Percentiles rank a stretch among this genome's conserved stretches.
Evolutionary conservation across 2,113 vertebrate species (phyloP).

Genomic region (Burhinus bistriatus): DNA sequence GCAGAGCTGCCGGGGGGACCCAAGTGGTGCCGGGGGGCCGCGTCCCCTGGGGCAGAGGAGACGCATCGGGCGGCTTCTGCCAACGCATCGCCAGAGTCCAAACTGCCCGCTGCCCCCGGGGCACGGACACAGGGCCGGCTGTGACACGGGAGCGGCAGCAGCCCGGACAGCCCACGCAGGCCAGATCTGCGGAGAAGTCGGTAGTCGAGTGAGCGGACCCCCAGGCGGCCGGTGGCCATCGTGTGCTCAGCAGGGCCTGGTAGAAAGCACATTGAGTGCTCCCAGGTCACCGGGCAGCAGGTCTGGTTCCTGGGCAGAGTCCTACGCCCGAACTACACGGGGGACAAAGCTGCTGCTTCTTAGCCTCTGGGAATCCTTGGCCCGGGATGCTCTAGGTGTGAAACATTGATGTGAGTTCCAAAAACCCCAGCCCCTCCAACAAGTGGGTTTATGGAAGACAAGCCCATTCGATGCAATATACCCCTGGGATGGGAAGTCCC

Average conservation of each 20-base stretch:
- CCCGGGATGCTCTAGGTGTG: fast-evolving
- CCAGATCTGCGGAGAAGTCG: background rate
- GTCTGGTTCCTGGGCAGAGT: background rate
- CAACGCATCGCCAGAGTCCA: fast-evolving
- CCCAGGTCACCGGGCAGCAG: background rate
- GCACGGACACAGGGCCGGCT: background rate
- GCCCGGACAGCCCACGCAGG: fast-evolving
- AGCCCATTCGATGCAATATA: fast-evolving
- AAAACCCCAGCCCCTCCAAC: fast-evolving
- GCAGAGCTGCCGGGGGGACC: background rate
- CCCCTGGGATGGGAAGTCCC: too few relatives aligned
- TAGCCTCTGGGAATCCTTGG: background rate
- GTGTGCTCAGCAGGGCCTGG: fast-evolving
- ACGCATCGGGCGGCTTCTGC: background rate
- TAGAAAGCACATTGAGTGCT: fast-evolving
- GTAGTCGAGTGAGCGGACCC: fast-evolving
- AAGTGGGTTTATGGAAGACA: background rate
- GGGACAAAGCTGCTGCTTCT: background rate
- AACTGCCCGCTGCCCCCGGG: background rate
- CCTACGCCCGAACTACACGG: fast-evolving
- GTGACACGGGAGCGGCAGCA: too few relatives aligned
- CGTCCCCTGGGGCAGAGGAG: background rate
- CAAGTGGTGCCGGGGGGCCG: background rate
- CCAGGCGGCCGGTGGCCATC: fast-evolving
- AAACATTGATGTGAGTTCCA: background rate